Base-by-base conservation (phyloP, 2,113 vertebrate species). In the Hypocryptadius cinnamomeus region DNA sequence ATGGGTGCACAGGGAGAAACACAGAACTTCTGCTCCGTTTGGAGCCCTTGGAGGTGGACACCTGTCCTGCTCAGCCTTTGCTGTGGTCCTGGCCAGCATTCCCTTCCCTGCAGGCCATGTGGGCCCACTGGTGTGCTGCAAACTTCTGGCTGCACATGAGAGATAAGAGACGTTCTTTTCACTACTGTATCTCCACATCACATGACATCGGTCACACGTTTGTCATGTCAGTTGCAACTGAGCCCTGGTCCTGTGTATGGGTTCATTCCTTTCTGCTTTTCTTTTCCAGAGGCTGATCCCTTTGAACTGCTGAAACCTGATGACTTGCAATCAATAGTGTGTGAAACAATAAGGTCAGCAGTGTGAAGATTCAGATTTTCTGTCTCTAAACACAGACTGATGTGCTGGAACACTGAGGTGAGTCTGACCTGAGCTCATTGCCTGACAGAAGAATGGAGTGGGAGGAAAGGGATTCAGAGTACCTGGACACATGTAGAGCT, bases 291-390 rank as follows among this genome's bases (percentile, higher is more conserved):
- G 87, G 23, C 30, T 86, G 93, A 91, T 93, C 71, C 83, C 70
- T 77, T 85, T 82, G 94, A 95, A 74, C 89, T 83, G 89, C 61
- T 85, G 87, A 94, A 94, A 94, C 89, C 81, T 69, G 93, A 95
- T 80, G 93, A 92, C 84, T 94, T 72, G 45, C 59, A 96, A 94
- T 97, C 95, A 95, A 97, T 96, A 96, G 93, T 83, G 79, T 87
- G 90, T 85, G 85, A 97, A 98, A 95, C 92, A 94, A 70, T 90
- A 87, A 94, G 95, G 86, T 95, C 87, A 95, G 91, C 71, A 84
- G 45, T 89, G 92, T 0, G 14, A 96, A 94, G 92, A 96, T 96
- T 96, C 95, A 85, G 96, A 92, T 96, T 95, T 96, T 94, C 91
- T 95, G 90, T 71, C 83, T 97, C 80, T 94, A 69, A 85, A 81